These are phyloP conservation scores for Gulo gulo DNA, from an alignment of 2,113 vertebrate genomes.

Conservation along the genomic window DNA sequence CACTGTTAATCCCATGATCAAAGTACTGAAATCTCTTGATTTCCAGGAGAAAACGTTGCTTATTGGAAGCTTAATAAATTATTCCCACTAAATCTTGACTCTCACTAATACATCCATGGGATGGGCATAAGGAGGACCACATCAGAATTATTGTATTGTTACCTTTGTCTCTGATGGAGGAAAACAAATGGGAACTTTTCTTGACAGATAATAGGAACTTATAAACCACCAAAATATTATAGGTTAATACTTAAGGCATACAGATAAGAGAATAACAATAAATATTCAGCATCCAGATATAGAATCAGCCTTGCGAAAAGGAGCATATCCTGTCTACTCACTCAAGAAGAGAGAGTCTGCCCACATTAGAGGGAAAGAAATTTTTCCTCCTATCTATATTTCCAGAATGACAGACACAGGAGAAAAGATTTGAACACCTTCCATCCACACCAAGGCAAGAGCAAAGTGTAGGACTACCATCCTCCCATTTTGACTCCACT, in stretches of 20 bases:
- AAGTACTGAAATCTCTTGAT: background rate
- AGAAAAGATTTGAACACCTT: background rate
- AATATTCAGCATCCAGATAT: background rate
- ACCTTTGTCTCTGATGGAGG: background rate
- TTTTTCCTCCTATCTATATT: background rate
- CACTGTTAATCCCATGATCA: background rate
- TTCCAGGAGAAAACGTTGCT: background rate
- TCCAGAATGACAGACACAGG: background rate
- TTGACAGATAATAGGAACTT: background rate
- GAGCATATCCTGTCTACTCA: background rate
- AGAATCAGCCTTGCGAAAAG: background rate
- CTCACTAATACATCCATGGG: background rate
- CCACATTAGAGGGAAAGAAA: background rate
- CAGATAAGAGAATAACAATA: constrained; percentile 3
- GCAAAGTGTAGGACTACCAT: background rate
- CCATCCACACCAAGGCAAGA: background rate
- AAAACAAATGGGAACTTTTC: constrained; percentile 23
- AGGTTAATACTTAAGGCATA: background rate
- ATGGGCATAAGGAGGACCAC: background rate
- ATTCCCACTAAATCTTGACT: constrained; percentile 11
- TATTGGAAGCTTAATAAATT: background rate
- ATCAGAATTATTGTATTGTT: background rate
- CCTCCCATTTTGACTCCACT: background rate
- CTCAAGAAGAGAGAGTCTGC: background rate
- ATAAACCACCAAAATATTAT: background rate